phyloP scores from a whole-genome alignment of 2,797 vertebrate species.

The Oceanodroma leucorhoa region DNA sequence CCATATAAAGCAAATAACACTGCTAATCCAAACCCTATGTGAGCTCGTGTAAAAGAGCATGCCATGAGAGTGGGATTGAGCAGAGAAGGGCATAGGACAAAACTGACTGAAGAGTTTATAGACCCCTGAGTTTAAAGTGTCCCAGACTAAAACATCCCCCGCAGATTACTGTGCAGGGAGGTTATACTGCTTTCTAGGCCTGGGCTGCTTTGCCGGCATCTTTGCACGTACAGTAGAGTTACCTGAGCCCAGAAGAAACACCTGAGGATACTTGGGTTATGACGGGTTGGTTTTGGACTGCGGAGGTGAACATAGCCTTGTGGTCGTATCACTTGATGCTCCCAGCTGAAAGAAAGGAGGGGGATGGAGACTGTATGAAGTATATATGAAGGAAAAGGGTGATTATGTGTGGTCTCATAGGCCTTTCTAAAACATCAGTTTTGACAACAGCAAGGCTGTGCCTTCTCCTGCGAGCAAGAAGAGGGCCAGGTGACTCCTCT shows the following conservation, averaged over 20 bases:
- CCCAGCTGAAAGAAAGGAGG: neutral
- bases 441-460: neutral
- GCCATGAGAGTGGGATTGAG: neutral
- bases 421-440: neutral
- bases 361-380: neutral
- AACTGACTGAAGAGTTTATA: neutral
- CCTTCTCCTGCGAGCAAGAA: rapidly evolving
- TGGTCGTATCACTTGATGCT: rapidly evolving
- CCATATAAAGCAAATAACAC: neutral
- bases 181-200: neutral
- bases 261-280: neutral
- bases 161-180: neutral
- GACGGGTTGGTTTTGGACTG: neutral
- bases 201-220: neutral
- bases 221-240: rapidly evolving
- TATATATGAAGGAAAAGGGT: neutral
- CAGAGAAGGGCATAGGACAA: neutral
- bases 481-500: neutral
- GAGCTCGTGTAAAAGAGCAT: rapidly evolving
- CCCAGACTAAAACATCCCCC: rapidly evolving
- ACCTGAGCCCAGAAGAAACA: neutral
- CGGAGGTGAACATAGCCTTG: rapidly evolving
- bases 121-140: neutral
- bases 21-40: neutral
- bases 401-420: neutral